Conservation (phyloP, 2,113 vertebrate species). For the Erythrolamprus reginae region DNA sequence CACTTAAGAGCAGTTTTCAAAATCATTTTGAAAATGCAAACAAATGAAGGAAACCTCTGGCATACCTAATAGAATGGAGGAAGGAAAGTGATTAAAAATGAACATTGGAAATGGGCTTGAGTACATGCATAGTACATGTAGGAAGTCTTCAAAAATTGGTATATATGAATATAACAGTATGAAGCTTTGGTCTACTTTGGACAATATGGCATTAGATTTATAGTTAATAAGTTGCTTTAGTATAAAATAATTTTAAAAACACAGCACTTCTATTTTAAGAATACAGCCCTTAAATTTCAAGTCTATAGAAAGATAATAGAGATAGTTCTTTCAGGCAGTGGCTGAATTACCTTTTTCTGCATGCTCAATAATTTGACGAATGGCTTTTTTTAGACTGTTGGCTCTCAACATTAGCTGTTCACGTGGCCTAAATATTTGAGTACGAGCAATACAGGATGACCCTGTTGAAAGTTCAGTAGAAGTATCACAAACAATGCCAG, state of each 20-base stretch:
- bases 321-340: background rate
- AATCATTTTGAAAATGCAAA: background rate
- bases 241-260: background rate
- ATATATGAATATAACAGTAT: background rate
- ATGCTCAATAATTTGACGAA: constrained; percentile 96
- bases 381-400: constrained; percentile 97
- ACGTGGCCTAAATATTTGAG: constrained; percentile 86
- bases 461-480: constrained; percentile 48
- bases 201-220: background rate
- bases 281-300: constrained; percentile 15
- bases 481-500: constrained; percentile 51
- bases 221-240: background rate
- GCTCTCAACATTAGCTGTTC: constrained; percentile 96
- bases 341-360: constrained; percentile 86
- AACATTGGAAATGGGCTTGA: background rate
- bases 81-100: background rate
- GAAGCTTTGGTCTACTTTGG: background rate
- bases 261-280: background rate
- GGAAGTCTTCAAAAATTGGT: background rate
- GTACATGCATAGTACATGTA: background rate
- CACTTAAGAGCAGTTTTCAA: background rate
- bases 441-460: constrained; percentile 65
- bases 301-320: background rate
- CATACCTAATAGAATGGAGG: background rate
- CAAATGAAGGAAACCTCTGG: background rate